A percentile compares a stretch with the other conserved stretches of the same genome.
Conservation (phyloP, 2,113 vertebrate species). For the Eupsittula cactorum region DNA sequence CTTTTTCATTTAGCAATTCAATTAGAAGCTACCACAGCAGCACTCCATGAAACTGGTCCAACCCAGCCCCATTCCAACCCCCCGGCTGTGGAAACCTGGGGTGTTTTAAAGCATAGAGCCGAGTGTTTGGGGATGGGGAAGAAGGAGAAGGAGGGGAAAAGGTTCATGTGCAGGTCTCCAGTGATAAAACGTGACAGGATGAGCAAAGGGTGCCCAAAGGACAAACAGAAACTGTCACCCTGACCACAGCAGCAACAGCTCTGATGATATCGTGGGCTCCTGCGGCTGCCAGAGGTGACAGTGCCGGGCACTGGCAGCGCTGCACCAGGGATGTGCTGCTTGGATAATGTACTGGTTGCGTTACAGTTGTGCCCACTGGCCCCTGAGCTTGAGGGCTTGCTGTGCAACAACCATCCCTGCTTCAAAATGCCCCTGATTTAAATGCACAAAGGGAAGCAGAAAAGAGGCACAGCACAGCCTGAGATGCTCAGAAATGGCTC, state of each 20-base stretch:
- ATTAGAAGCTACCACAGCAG: background rate
- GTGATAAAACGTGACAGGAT: background rate
- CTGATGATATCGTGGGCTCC: rapidly evolving
- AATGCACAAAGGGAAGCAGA: background rate
- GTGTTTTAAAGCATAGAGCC: background rate
- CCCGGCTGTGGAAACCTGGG: background rate
- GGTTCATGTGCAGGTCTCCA: background rate
- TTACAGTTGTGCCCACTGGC: background rate
- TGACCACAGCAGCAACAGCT: background rate
- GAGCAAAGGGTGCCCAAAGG: background rate
- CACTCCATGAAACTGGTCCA: background rate
- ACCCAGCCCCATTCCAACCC: background rate
- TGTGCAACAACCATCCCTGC: background rate
- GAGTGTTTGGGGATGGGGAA: background rate
- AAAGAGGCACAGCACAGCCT: background rate
- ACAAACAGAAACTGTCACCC: background rate
- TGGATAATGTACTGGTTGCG: background rate
- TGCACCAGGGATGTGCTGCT: rapidly evolving
- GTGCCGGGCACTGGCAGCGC: background rate
- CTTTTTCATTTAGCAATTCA: background rate
- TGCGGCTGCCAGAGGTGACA: background rate
- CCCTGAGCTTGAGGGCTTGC: background rate
- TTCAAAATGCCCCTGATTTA: background rate
- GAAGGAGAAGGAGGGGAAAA: background rate
- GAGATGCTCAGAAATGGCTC: background rate